Percentiles rank a stretch among this genome's conserved stretches.
Evolutionary conservation across 2,888 invertebrate species (phyloP).

Genomic region (Xestia ashworthii): DNA sequence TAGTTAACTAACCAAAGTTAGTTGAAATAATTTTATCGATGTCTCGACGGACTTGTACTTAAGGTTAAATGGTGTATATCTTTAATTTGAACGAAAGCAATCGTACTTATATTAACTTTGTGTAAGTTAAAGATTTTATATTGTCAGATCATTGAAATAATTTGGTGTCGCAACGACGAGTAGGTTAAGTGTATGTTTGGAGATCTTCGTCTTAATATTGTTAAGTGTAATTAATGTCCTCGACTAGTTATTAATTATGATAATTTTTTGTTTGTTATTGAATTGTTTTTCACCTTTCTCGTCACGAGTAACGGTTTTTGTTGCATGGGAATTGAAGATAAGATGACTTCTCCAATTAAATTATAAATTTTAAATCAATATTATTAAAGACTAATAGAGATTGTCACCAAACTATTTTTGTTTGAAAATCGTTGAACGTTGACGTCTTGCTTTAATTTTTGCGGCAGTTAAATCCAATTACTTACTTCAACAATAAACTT

Average conservation of each 20-base stretch:
- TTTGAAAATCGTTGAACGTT: neutral
- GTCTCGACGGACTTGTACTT: constrained; percentile 49
- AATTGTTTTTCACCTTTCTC: constrained; percentile 85
- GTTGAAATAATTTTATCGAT: constrained; percentile 56
- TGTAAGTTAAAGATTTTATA: constrained; percentile 62
- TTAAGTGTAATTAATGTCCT: constrained; percentile 79
- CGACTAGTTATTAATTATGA: constrained; percentile 77
- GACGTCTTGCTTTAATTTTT: neutral
- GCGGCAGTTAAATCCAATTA: neutral
- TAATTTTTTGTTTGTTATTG: constrained; percentile 81
- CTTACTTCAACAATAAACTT: neutral
- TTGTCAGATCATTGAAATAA: constrained; percentile 64
- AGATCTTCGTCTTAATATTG: constrained; percentile 74
- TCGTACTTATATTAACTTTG: constrained; percentile 63
- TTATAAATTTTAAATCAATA: neutral
- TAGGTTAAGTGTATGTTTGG: constrained; percentile 78
- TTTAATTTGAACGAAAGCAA: constrained; percentile 69
- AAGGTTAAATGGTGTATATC: constrained; percentile 53
- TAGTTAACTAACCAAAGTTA: constrained; percentile 60
- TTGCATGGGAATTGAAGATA: constrained; percentile 74
- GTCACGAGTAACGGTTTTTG: constrained; percentile 87
- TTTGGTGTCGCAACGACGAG: constrained; percentile 70
- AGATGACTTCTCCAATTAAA: neutral
- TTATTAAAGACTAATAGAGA: neutral
- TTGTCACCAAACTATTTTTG: neutral